Conservation (phyloP, 2,797 vertebrate genomes). For the Alauda arvensis region DNA sequence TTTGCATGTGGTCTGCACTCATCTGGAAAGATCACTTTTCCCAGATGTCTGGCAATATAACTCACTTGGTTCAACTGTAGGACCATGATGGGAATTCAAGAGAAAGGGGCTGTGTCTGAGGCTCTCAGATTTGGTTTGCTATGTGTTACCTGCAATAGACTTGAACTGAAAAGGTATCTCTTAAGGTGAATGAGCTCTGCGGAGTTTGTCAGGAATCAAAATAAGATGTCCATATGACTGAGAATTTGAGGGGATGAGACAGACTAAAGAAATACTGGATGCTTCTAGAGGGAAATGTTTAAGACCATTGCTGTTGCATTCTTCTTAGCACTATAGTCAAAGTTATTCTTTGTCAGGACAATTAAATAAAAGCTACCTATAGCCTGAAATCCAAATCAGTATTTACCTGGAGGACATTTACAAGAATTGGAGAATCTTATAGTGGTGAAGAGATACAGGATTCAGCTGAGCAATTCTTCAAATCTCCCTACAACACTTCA, state of each 20-base stretch:
- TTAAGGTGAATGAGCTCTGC: neutral
- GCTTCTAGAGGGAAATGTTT: neutral
- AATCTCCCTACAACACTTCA: neutral
- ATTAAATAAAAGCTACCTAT: neutral
- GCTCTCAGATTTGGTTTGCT: neutral
- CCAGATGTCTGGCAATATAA: neutral
- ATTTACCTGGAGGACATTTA: neutral
- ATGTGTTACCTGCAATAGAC: neutral
- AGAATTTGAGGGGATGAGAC: neutral
- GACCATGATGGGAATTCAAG: neutral
- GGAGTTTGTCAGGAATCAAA: neutral
- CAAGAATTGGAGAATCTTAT: neutral
- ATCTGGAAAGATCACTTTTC: neutral
- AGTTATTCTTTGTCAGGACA: neutral
- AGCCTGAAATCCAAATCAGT: neutral
- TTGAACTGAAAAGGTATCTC: neutral
- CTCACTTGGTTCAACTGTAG: neutral
- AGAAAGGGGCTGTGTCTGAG: neutral
- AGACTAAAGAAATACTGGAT: neutral
- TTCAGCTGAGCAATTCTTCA: neutral
- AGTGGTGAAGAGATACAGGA: neutral
- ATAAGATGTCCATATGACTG: neutral
- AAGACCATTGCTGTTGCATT: neutral
- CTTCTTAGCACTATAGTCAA: neutral
- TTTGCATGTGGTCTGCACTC: neutral